Evolutionary conservation across 2,797 vertebrate species (phyloP).

Genomic region (Neoniphon sammara): DNA sequence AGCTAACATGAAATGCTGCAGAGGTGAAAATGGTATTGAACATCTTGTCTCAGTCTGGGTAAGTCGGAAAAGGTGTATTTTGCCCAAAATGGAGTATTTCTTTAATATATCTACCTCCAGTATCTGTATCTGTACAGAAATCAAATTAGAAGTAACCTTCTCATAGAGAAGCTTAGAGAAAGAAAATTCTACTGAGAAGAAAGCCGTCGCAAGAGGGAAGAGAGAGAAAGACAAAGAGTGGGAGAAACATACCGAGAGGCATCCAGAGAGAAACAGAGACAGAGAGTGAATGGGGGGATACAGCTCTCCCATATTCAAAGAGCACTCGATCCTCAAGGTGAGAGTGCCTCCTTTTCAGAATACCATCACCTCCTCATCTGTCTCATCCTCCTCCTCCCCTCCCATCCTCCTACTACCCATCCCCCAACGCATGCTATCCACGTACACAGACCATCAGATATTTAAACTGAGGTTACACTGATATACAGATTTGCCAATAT

Average conservation of each 20-base stretch:
- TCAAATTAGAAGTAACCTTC: too few relatives aligned
- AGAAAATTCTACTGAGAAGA: too few relatives aligned
- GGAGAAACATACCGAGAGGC: constrained; percentile 1
- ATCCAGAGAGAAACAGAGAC: not conserved
- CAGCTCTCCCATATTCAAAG: constrained; percentile 37
- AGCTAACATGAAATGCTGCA: too few relatives aligned
- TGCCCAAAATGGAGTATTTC: too few relatives aligned
- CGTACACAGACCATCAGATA: too few relatives aligned
- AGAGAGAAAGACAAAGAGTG: constrained; percentile 5
- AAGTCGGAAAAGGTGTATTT: too few relatives aligned
- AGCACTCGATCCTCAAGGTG: constrained; percentile 10
- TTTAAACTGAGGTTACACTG: too few relatives aligned
- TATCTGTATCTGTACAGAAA: too few relatives aligned
- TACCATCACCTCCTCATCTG: constrained; percentile 22
- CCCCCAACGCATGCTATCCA: not conserved
- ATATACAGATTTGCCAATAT: not conserved
- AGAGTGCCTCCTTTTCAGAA: constrained; percentile 27
- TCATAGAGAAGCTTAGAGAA: too few relatives aligned
- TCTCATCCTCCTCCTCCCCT: not conserved
- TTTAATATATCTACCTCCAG: too few relatives aligned
- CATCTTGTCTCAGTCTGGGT: too few relatives aligned
- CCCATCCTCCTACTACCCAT: not conserved
- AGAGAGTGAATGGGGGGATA: not conserved
- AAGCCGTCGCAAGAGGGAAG: not conserved
- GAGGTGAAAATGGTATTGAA: too few relatives aligned